Evolutionary conservation across 1,140 invertebrate genomes (phyloP).

Genomic region (Drosophila suzukii): DNA sequence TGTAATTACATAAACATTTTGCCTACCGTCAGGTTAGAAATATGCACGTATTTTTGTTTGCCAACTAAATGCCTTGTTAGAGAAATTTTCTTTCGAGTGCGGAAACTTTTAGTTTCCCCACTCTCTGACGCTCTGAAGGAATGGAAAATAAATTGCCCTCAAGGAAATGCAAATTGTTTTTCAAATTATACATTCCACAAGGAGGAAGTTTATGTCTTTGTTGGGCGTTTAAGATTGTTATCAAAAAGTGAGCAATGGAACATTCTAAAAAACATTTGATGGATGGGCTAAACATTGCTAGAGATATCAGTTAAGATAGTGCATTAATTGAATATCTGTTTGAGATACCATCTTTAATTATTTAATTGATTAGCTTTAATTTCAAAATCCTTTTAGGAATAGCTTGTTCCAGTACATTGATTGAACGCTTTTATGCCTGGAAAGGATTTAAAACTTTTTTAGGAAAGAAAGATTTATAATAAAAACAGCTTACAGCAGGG

Average conservation of each 20-base stretch:
- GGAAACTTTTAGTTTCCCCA: conserved; percentile 37
- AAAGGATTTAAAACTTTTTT: too few relatives aligned
- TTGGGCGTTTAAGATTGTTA: conserved; percentile 21
- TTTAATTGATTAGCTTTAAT: neutral
- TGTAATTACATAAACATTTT: conserved; percentile 61
- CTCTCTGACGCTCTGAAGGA: conserved; percentile 1
- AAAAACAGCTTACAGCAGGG: too few relatives aligned
- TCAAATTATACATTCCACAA: conserved; percentile 37
- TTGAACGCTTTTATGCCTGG: too few relatives aligned
- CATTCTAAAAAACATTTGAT: neutral
- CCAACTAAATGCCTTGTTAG: conserved; percentile 42
- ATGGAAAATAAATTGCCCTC: conserved; percentile 36
- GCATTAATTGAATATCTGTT: neutral
- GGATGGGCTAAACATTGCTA: neutral
- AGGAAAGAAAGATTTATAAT: too few relatives aligned
- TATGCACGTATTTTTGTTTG: conserved; percentile 48
- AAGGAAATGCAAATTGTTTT: conserved; percentile 46
- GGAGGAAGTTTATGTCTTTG: conserved; percentile 39
- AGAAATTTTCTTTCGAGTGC: conserved; percentile 27
- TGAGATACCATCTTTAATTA: neutral
- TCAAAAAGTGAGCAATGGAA: conserved; percentile 17
- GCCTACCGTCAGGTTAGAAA: conserved; percentile 16
- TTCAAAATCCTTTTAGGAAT: neutral
- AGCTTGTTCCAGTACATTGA: too few relatives aligned
- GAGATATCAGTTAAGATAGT: neutral